Evolutionary conservation across 2,888 invertebrate genomes (phyloP), one percentile per base, ranked within the genome.

Genomic region (Phasia obesa): DNA sequence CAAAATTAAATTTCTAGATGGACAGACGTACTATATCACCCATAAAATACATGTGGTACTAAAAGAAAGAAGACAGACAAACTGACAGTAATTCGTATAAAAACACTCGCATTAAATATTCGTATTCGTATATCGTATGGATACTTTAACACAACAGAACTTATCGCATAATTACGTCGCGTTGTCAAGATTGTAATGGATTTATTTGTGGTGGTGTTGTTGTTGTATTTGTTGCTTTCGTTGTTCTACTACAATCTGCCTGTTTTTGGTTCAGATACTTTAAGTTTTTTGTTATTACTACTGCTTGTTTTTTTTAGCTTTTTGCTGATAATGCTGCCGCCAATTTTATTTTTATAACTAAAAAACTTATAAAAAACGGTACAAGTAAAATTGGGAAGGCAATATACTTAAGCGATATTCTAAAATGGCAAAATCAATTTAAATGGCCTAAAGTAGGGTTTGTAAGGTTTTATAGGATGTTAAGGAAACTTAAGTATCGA

Each of bases 141-240:
- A 70, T 74, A 60, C 60, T 81, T 81, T 67, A 64, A 80, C 85
- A 86, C 85, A 77, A 85, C 83, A 86, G 84, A 87, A 87, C 86
- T 87, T 86, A 87, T 87, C 88, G 85, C 86, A 86, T 87, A 87
- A 88, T 88, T 88, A 87, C 87, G 81, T 85, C 86, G 88, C 84
- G 87, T 86, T 88, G 88, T 86, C 86, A 85, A 87, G 88, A 86
- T 85, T 84, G 81, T 73, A 80, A 71, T 62, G 69, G 67, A 71
- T 59, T 49, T 57, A 51, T 27, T 65, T 77, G 53, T 60, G 59
- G 55, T 27, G 31, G 25, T 47, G 53, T 27, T 70, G 38, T 27
- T 47, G n/a, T 31, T 59, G 17, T 25, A 19, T 51, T 47, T 59
- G 55, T 53, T 44, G 75, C 31, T 71, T 42, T 71, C 17, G 19